Conservation (phyloP, 2,113 vertebrate genomes). For the Periophthalmus modestus region DNA sequence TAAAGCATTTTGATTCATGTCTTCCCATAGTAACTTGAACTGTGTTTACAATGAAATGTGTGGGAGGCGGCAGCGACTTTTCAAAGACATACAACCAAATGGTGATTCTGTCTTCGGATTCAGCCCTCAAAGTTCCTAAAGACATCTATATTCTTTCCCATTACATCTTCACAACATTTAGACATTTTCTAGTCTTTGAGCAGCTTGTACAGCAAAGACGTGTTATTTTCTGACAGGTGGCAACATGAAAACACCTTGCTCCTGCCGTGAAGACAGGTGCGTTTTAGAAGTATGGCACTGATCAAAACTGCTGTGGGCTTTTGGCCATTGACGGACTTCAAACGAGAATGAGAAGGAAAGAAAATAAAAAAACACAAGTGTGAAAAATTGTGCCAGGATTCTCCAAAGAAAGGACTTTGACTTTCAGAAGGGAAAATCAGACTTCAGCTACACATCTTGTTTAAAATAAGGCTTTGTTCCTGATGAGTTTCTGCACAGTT, state of each 20-base stretch:
- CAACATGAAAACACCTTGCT: constrained; percentile 36
- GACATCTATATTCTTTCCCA: constrained; percentile 38
- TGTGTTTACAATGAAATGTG: constrained; percentile 43
- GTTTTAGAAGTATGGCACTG: constrained; percentile 52
- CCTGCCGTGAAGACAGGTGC: constrained; percentile 54
- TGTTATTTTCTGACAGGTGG: constrained; percentile 68
- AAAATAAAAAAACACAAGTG: constrained; percentile 26
- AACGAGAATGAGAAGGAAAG: constrained; percentile 35
- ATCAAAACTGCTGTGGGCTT: constrained; percentile 57
- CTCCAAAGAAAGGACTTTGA: constrained; percentile 56
- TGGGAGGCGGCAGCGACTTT: constrained; percentile 41
- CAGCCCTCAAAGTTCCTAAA: constrained; percentile 28
- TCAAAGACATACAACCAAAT: constrained; percentile 27
- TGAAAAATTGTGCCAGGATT: constrained; percentile 34
- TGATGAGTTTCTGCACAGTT: constrained; percentile 58
- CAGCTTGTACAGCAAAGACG: constrained; percentile 46
- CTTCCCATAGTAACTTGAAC: constrained; percentile 26
- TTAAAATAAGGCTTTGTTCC: constrained; percentile 53
- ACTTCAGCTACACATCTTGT: constrained; percentile 55
- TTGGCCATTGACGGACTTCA: constrained; percentile 61
- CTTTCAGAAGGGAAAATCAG: constrained; percentile 53
- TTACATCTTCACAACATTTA: constrained; percentile 27
- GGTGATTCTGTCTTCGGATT: constrained; percentile 28
- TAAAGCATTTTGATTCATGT: constrained; percentile 30
- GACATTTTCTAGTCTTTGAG: constrained; percentile 45